phyloP scores from a whole-genome alignment of 2,888 invertebrate genomes.

The Coenonympha glycerion region DNA sequence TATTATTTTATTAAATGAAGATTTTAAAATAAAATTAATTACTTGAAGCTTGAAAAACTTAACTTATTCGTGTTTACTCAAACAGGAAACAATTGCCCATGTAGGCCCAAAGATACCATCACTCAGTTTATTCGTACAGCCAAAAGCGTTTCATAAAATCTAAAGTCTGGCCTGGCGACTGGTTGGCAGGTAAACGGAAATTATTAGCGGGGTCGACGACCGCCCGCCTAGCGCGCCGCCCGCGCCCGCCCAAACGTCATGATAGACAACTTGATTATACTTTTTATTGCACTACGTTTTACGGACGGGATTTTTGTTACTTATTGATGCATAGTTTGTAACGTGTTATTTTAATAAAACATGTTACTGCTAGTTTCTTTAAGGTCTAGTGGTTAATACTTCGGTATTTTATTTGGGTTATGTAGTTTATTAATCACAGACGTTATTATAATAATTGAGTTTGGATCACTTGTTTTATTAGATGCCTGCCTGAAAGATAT shows the following conservation, averaged over 20 bases:
- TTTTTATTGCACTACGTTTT: conserved; percentile 23
- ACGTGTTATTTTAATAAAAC: too few relatives aligned
- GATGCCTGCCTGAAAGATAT: too few relatives aligned
- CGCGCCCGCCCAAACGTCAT: conserved; percentile 57
- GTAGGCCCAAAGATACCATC: neutral
- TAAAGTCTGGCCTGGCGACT: conserved; percentile 45
- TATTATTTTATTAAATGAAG: too few relatives aligned
- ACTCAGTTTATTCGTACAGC: conserved; percentile 1
- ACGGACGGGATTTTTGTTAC: neutral
- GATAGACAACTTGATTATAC: conserved; percentile 31
- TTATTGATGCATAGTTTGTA: neutral
- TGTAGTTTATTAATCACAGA: too few relatives aligned
- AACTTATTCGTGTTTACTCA: too few relatives aligned
- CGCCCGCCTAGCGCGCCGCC: conserved; percentile 35
- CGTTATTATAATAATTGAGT: too few relatives aligned
- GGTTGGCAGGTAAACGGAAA: conserved; percentile 67
- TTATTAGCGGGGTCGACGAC: conserved; percentile 64
- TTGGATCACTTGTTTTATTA: too few relatives aligned
- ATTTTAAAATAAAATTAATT: neutral
- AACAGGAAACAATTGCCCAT: too few relatives aligned
- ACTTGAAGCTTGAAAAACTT: too few relatives aligned
- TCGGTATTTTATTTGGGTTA: too few relatives aligned
- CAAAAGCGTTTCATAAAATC: conserved; percentile 23
- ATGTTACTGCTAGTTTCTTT: too few relatives aligned
- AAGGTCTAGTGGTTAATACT: too few relatives aligned